These are phyloP conservation scores for Tribolium freemani DNA, from an alignment of 2,888 invertebrate species.

Conservation along the genomic window DNA sequence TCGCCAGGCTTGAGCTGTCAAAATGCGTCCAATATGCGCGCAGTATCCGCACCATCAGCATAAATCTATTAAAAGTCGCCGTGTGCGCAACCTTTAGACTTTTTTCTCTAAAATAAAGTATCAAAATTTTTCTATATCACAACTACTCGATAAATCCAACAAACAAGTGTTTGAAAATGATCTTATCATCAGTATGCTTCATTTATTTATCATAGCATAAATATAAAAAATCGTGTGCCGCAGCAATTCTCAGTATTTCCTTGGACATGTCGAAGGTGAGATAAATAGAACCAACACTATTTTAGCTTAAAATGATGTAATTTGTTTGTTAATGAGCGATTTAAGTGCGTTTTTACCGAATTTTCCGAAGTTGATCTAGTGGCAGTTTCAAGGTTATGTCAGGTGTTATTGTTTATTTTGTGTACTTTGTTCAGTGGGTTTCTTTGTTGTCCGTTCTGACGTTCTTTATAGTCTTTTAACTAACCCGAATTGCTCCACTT, in stretches of 20 bases:
- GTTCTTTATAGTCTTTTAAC: neutral
- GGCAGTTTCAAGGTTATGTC: slow-evolving; percentile 36
- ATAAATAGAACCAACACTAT: slow-evolving; percentile 10
- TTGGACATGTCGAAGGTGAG: slow-evolving; percentile 36
- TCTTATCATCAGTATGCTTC: slow-evolving; percentile 24
- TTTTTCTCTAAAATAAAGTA: slow-evolving; percentile 25
- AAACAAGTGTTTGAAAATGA: slow-evolving; percentile 23
- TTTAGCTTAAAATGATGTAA: neutral
- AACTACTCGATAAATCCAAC: neutral
- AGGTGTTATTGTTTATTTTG: slow-evolving; percentile 32
- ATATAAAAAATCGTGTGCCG: slow-evolving; percentile 1
- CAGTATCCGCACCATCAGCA: slow-evolving; percentile 32
- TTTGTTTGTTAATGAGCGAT: neutral
- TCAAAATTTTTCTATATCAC: slow-evolving; percentile 13
- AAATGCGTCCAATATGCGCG: slow-evolving; percentile 32
- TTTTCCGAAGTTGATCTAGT: neutral
- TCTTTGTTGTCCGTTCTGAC: slow-evolving; percentile 8
- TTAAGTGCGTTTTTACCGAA: neutral
- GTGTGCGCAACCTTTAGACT: slow-evolving; percentile 44
- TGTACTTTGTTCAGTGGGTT: slow-evolving; percentile 21
- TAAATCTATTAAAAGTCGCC: slow-evolving; percentile 44
- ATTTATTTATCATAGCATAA: slow-evolving; percentile 31
- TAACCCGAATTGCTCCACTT: neutral
- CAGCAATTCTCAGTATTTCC: neutral
- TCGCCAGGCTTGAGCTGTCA: slow-evolving; percentile 12